Evolutionary conservation across 53 echinoderm and acorn worm genomes (phyloP).

Genomic region (Temnopleurus reevesii): DNA sequence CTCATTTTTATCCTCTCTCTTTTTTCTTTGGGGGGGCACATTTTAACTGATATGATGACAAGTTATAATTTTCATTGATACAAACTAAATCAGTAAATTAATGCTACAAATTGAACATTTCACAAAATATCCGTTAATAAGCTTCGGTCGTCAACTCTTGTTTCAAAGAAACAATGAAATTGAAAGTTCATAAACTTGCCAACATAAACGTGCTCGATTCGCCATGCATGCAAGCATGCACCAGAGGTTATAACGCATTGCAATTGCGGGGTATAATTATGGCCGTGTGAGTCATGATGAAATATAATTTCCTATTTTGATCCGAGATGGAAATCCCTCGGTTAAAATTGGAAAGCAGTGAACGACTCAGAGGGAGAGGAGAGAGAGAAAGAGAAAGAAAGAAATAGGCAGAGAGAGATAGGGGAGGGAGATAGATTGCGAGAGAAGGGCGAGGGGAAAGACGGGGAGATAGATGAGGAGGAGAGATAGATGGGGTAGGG

Average conservation of each 20-base stretch:
- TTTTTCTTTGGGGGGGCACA: no score
- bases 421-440: background rate
- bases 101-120: no score
- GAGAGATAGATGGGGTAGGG: background rate
- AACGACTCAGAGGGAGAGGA: background rate
- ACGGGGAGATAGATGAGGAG: background rate
- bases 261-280: background rate
- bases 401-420: no score
- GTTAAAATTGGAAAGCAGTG: background rate
- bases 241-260: background rate
- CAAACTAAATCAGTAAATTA: no score
- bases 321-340: conserved; percentile 34
- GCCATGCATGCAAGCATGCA: no score
- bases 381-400: background rate
- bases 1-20: no score
- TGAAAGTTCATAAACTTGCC: background rate
- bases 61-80: no score
- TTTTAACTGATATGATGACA: no score
- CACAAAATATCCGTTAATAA: no score
- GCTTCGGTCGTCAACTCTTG: background rate
- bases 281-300: conserved; percentile 4
- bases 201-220: background rate
- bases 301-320: conserved; percentile 51
- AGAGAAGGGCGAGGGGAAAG: background rate
- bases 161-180: background rate